phyloP scores from a whole-genome alignment of 2,888 invertebrate species.

The Ligdia adustata region DNA sequence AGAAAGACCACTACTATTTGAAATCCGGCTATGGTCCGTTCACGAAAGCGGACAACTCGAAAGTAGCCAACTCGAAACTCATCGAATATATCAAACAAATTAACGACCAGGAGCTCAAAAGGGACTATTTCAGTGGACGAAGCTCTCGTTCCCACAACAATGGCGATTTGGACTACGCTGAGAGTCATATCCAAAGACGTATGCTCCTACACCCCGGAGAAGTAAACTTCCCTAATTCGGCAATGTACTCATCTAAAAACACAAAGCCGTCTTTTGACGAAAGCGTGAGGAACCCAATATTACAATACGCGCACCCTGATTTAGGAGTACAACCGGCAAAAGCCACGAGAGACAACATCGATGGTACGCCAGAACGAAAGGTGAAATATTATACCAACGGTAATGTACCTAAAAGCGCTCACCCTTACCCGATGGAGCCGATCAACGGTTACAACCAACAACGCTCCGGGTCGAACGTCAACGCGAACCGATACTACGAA shows the following conservation, averaged over 20 bases:
- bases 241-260: conserved; percentile 85
- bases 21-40: conserved; percentile 85
- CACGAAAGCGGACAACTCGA: conserved; percentile 85
- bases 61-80: conserved; percentile 82
- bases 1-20: conserved; percentile 70
- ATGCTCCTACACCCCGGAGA: conserved; percentile 88
- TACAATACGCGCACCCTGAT: conserved; percentile 92
- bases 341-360: conserved; percentile 68
- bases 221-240: conserved; percentile 86
- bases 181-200: conserved; percentile 87
- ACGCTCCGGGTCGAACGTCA: conserved; percentile 71
- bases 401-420: conserved; percentile 83
- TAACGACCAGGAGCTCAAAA: conserved; percentile 85
- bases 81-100: conserved; percentile 87
- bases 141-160: conserved; percentile 76
- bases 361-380: conserved; percentile 63
- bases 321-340: conserved; percentile 90
- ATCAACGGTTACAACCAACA: conserved; percentile 70
- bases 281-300: conserved; percentile 88
- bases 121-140: conserved; percentile 84
- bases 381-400: conserved; percentile 79
- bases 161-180: conserved; percentile 72
- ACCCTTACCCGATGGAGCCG: conserved; percentile 83
- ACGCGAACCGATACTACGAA: conserved; percentile 74
- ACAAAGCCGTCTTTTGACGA: conserved; percentile 87